Conservation (phyloP, 2,113 vertebrate genomes). For the Corythoichthys haematopterus region DNA sequence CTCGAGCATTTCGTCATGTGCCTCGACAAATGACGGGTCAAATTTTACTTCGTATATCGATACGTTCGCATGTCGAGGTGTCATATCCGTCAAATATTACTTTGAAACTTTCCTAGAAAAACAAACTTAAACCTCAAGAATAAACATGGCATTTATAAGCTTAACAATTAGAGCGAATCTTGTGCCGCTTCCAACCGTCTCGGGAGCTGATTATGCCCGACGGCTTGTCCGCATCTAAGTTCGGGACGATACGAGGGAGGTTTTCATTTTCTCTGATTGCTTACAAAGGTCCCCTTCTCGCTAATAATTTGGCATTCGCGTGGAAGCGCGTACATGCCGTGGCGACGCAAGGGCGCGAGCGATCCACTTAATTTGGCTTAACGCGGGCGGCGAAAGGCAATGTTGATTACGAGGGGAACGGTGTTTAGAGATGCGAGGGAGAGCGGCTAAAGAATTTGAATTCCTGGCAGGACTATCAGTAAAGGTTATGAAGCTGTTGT, state of each 20-base stretch:
- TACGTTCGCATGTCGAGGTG: too few relatives aligned
- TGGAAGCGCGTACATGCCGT: conserved; percentile 16
- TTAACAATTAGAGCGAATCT: conserved; percentile 18
- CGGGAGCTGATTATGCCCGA: conserved; percentile 58
- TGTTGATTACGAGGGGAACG: conserved; percentile 52
- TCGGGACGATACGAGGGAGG: conserved; percentile 39
- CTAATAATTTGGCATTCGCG: conserved; percentile 49
- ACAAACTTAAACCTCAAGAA: background rate
- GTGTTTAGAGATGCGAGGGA: conserved; percentile 57
- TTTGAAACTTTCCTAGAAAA: background rate
- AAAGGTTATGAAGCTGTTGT: conserved; percentile 77
- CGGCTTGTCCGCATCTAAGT: conserved; percentile 34
- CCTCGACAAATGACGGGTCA: too few relatives aligned
- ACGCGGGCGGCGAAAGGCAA: conserved; percentile 10
- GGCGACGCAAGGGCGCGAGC: conserved; percentile 4
- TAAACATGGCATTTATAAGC: conserved; percentile 30
- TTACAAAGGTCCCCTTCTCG: conserved; percentile 61
- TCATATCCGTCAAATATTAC: too few relatives aligned
- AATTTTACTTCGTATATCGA: too few relatives aligned
- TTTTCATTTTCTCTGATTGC: conserved; percentile 59
- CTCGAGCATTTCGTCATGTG: too few relatives aligned
- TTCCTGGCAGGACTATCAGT: conserved; percentile 72
- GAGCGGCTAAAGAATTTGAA: conserved; percentile 66
- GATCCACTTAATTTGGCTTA: conserved; percentile 38
- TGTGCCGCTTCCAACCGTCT: conserved; percentile 25